phyloP scores from a whole-genome alignment of 64 coral and sea anemone species.

The Actinia equina region DNA sequence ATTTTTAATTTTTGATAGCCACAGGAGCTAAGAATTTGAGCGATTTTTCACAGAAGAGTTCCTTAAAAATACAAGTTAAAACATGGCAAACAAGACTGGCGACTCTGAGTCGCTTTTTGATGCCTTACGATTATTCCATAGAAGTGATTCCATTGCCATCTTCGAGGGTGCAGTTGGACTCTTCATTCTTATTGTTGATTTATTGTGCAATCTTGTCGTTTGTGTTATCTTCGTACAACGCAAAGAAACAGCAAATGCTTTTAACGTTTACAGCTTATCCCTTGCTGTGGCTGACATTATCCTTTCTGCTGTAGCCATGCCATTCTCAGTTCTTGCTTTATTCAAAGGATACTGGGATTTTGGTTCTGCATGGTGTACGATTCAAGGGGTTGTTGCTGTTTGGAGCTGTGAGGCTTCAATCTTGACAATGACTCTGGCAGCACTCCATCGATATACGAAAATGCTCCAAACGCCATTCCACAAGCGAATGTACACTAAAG shows the following conservation, averaged over 20 bases:
- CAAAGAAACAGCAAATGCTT: background rate
- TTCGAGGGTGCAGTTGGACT: background rate
- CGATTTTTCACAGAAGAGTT: background rate
- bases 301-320: conserved; percentile 19
- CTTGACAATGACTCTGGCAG: conserved; percentile 6
- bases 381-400: conserved; percentile 20
- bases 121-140: background rate
- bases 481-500: background rate
- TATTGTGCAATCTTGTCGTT: background rate
- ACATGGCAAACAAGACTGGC: background rate
- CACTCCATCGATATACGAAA: conserved; percentile 23
- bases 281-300: conserved; percentile 15
- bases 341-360: conserved; percentile 7
- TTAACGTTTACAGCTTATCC: conserved; percentile 22
- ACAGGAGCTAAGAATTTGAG: no score
- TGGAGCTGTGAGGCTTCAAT: conserved; percentile 26
- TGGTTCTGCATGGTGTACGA: background rate
- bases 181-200: background rate
- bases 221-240: background rate
- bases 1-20: no score
- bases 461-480: conserved; percentile 1
- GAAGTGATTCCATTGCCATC: background rate
- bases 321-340: conserved; percentile 5
- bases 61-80: background rate
- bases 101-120: background rate